A percentile compares a stretch with the other conserved stretches of the same genome.
Evolutionary conservation across 2,888 invertebrate species (phyloP).

Genomic region (Drosophila neutralis): DNA sequence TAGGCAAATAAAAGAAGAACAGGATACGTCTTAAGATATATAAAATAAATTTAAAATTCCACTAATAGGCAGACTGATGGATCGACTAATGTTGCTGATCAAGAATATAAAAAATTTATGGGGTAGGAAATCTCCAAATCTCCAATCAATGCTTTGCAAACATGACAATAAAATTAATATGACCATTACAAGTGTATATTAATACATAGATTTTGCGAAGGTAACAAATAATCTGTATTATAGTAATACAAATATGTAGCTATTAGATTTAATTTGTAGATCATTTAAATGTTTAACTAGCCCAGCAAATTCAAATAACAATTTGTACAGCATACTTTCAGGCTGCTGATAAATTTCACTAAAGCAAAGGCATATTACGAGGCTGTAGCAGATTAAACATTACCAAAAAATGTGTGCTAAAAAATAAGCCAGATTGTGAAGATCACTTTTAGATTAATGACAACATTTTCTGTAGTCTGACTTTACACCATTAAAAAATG

Average conservation of each 20-base stretch:
- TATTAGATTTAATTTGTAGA: constrained; percentile 1
- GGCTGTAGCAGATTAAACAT: constrained; percentile 10
- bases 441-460: not conserved
- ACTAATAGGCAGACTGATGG: not conserved
- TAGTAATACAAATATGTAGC: not conserved
- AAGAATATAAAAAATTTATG: not conserved
- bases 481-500: not conserved
- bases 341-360: not conserved
- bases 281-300: not conserved
- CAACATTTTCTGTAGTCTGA: not conserved
- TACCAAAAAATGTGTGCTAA: not conserved
- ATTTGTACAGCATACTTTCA: constrained; percentile 22
- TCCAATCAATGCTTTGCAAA: not conserved
- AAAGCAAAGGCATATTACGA: not conserved
- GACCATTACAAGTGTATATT: not conserved
- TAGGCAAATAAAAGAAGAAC: not conserved
- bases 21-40: not conserved
- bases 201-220: not conserved
- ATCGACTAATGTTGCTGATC: not conserved
- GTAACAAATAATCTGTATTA: not conserved
- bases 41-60: not conserved
- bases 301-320: rapidly evolving
- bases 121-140: too few species aligned
- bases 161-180: not conserved
- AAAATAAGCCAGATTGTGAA: not conserved